phyloP scores from a whole-genome alignment of 2,797 vertebrate genomes.

The Propithecus perrieri region DNA sequence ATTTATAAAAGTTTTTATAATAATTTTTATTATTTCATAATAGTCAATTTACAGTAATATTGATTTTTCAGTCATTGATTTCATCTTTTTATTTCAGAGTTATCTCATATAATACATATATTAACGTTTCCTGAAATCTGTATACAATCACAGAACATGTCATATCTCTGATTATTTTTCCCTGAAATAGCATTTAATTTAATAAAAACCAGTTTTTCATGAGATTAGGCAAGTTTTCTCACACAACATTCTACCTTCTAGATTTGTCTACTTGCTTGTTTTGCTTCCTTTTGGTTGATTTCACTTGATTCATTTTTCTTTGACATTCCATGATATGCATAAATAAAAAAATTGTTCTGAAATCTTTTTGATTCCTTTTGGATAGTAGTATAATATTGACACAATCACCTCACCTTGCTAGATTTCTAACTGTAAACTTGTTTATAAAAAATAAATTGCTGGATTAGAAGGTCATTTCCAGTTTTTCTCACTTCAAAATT shows the following conservation, averaged over 20 bases:
- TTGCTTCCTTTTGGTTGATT: neutral
- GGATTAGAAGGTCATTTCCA: neutral
- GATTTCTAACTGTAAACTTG: neutral
- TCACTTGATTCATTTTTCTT: neutral
- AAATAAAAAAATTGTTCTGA: neutral
- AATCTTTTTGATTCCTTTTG: neutral
- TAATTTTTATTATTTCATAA: neutral
- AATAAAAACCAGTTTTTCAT: neutral
- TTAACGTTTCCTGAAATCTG: neutral
- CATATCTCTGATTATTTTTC: neutral
- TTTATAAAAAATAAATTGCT: neutral
- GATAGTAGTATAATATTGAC: neutral
- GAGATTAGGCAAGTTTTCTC: neutral
- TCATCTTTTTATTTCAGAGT: neutral
- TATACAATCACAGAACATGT: neutral
- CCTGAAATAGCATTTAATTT: neutral
- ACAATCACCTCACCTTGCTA: neutral
- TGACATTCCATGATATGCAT: neutral
- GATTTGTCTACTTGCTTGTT: neutral
- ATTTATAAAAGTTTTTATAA: neutral
- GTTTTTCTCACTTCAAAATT: constrained; percentile 8
- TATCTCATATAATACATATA: neutral
- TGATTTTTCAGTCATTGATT: neutral
- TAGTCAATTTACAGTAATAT: neutral
- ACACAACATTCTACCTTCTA: neutral